Evolutionary conservation across 2,113 vertebrate species (phyloP).

Genomic region (Nerophis ophidion): DNA sequence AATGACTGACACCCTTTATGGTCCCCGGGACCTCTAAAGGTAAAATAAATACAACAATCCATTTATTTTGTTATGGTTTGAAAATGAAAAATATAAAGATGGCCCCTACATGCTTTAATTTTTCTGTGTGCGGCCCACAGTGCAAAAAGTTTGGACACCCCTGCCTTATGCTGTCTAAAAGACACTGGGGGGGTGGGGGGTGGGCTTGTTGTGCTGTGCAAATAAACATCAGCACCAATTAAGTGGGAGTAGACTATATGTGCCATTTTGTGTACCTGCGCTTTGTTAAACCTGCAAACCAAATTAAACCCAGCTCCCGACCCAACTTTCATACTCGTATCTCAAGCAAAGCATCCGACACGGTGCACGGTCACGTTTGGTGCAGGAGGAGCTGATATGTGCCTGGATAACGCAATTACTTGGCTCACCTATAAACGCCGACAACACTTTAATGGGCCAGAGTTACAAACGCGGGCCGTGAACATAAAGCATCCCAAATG

Average conservation of each 20-base stretch:
- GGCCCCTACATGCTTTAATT: no score
- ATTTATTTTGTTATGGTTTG: no score
- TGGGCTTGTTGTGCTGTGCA: constrained; percentile 35
- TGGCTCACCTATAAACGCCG: not conserved
- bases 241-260: constrained; percentile 12
- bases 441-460: not conserved
- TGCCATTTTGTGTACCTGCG: constrained; percentile 1
- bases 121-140: no score
- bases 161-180: constrained; percentile 42
- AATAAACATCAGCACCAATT: constrained; percentile 47
- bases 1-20: no score
- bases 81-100: no score
- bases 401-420: constrained; percentile 5
- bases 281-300: not conserved
- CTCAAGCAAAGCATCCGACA: not conserved
- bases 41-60: no score
- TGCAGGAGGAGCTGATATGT: not conserved
- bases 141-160: no score
- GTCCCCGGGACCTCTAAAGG: no score
- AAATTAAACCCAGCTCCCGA: not conserved
- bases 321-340: not conserved
- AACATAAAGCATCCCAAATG: constrained; percentile 3
- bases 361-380: not conserved
- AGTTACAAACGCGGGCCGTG: not conserved
- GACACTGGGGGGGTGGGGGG: constrained; percentile 29